phyloP scores from a whole-genome alignment of 2,797 vertebrate species.

The Prunella strophiata region DNA sequence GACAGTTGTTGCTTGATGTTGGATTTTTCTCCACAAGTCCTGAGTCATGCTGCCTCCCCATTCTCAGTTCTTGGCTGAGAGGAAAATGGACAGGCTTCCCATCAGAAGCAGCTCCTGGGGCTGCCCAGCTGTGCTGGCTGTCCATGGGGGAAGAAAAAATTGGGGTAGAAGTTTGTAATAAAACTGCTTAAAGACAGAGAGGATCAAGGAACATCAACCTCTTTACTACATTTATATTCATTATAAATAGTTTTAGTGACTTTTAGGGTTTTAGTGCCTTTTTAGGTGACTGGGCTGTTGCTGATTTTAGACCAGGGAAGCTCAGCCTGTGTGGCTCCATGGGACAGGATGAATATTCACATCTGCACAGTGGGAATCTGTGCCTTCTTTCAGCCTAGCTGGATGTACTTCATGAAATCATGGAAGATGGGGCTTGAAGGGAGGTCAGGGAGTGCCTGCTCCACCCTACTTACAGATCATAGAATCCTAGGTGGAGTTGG shows the following conservation, averaged over 20 bases:
- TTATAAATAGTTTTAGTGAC: not conserved
- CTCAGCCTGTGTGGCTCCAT: not conserved
- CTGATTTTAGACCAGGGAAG: not conserved
- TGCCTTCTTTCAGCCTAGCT: not conserved
- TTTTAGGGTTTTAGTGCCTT: not conserved
- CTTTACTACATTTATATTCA: not conserved
- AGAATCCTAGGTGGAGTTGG: not conserved
- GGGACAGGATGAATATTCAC: not conserved
- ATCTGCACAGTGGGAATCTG: not conserved
- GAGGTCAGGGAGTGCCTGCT: rapidly evolving
- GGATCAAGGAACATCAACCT: not conserved
- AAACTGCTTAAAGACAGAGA: not conserved
- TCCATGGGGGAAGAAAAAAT: not conserved
- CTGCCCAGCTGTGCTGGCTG: not conserved
- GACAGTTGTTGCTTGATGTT: not conserved
- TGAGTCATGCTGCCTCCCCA: not conserved
- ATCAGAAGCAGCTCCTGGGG: rapidly evolving
- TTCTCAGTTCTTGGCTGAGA: not conserved
- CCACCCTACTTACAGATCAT: not conserved
- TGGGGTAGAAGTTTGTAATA: not conserved
- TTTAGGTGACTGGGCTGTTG: not conserved
- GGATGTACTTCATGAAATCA: not conserved
- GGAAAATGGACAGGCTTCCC: not conserved
- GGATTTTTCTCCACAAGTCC: not conserved
- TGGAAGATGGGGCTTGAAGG: not conserved